Percentiles rank a stretch among this genome's conserved stretches.
These are phyloP conservation scores for Catajapyx aquilonaris DNA, from an alignment of 1,140 invertebrate species.

Conservation along the genomic window DNA sequence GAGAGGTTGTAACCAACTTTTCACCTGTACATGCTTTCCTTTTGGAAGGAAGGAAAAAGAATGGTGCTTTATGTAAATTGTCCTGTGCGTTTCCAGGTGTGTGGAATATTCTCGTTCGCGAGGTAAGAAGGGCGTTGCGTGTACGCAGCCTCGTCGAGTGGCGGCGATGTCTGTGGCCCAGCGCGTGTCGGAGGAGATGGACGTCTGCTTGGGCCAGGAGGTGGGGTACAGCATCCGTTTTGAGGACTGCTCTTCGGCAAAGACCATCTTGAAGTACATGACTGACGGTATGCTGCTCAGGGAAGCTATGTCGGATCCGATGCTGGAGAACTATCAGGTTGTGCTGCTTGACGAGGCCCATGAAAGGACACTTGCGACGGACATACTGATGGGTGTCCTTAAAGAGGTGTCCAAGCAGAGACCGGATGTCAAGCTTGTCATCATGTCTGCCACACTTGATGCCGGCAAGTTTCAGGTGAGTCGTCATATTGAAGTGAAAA, in stretches of 20 bases:
- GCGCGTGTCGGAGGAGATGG: conserved; percentile 97
- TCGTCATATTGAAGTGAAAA: too few species aligned
- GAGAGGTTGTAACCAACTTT: too few species aligned
- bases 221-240: conserved; percentile 99
- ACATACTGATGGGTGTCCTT: conserved; percentile 95
- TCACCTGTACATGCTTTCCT: too few species aligned
- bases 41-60: too few species aligned
- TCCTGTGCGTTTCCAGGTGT: conserved; percentile 57
- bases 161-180: conserved; percentile 98
- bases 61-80: too few species aligned
- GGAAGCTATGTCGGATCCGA: conserved; percentile 98
- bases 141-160: conserved; percentile 92
- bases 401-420: conserved; percentile 95
- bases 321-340: conserved; percentile 88
- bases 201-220: conserved; percentile 88
- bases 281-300: conserved; percentile 99
- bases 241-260: conserved; percentile 92
- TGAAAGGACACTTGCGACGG: conserved; percentile 93
- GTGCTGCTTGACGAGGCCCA: conserved; percentile 98
- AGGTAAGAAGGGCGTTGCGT: conserved; percentile 70
- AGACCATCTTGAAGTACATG: conserved; percentile 84
- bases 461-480: conserved; percentile 89
- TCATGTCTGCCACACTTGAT: conserved; percentile 99
- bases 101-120: conserved; percentile 62
- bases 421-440: conserved; percentile 85